Conservation (phyloP, 2,113 vertebrate species). For the Sterrhoptilus dennistouni region DNA sequence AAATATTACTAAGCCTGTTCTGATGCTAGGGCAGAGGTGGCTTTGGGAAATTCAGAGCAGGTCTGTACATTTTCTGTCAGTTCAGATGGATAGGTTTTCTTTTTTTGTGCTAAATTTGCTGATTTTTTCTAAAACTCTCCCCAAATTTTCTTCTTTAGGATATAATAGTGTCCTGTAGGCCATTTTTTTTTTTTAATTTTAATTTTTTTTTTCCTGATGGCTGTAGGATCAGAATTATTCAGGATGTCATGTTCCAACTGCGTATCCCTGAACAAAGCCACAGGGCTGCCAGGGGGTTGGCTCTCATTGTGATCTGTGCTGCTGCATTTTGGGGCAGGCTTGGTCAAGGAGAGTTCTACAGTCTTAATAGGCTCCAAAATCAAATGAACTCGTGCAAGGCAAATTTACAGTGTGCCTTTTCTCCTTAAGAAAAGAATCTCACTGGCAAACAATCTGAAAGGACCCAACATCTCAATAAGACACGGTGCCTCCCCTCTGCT, state of each 20-base stretch:
- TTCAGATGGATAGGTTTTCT: not conserved
- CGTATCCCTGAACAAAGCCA: not conserved
- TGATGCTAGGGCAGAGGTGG: not conserved
- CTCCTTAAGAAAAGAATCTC: not conserved
- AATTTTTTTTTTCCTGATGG: not conserved
- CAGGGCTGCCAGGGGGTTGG: not conserved
- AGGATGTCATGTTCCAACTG: not conserved
- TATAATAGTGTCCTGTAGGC: not conserved
- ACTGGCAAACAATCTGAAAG: conserved; percentile 17
- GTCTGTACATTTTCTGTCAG: not conserved
- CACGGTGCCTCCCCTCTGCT: conserved; percentile 8
- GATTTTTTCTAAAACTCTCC: not conserved
- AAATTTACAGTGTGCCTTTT: not conserved
- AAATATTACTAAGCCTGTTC: not conserved
- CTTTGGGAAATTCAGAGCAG: not conserved
- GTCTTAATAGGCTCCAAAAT: not conserved
- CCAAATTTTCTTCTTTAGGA: not conserved
- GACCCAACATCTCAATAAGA: conserved; percentile 44
- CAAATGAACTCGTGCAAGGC: not conserved
- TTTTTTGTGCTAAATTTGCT: not conserved
- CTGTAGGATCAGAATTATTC: not conserved
- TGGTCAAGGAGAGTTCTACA: not conserved
- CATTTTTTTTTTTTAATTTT: not conserved
- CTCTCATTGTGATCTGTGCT: not conserved
- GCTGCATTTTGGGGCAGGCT: not conserved